Percentiles rank a stretch among this genome's conserved stretches.
phyloP scores from a whole-genome alignment of 53 echinoderm and acorn worm species.

The Luidia sarsii region DNA sequence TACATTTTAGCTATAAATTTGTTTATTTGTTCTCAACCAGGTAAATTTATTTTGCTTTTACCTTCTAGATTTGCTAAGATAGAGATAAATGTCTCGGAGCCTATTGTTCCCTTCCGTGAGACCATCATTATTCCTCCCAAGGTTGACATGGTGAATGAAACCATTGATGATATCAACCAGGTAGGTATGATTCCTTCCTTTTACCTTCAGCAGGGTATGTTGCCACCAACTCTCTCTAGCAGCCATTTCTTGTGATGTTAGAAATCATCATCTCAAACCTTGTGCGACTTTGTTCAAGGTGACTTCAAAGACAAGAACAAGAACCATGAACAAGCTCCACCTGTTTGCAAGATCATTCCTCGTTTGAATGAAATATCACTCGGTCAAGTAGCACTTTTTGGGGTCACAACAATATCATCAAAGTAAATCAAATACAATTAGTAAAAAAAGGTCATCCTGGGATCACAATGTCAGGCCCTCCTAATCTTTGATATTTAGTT shows the following conservation, averaged over 20 bases:
- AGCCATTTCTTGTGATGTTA: background rate
- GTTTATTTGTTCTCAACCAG: background rate
- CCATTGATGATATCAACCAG: constrained; percentile 90
- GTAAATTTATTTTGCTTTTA: background rate
- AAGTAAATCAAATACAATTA: too few relatives aligned
- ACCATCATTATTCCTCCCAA: constrained; percentile 95
- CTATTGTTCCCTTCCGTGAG: constrained; percentile 96
- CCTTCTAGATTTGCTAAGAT: constrained; percentile 91
- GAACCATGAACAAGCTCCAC: too few relatives aligned
- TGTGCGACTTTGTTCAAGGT: background rate
- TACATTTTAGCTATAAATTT: too few relatives aligned
- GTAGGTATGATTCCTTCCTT: background rate
- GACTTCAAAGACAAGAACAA: too few relatives aligned
- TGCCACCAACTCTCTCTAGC: background rate
- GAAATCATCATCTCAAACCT: background rate
- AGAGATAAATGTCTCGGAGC: constrained; percentile 88
- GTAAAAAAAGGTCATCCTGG: too few relatives aligned
- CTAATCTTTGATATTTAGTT: too few relatives aligned
- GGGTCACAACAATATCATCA: too few relatives aligned
- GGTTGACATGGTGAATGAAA: constrained; percentile 97
- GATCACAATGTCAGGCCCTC: too few relatives aligned
- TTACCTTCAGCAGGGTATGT: background rate
- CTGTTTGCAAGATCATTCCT: too few relatives aligned
- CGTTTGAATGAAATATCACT: too few relatives aligned
- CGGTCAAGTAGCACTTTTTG: too few relatives aligned